Conservation (phyloP, 2,113 vertebrate genomes). For the Strix uralensis region DNA sequence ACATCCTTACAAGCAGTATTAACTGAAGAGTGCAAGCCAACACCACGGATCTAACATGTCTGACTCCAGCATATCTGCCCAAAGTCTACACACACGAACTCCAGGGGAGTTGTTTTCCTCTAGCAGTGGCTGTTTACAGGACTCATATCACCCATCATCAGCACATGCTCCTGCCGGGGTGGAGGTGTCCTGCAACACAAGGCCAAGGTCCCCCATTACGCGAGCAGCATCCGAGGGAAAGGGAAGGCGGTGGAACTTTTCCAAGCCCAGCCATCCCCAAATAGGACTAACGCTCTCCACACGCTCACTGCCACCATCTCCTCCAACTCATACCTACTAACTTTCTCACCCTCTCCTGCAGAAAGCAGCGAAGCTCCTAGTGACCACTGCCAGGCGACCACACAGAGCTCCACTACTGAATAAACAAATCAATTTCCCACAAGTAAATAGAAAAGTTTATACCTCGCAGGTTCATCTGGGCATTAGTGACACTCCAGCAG, state of each 20-base stretch:
- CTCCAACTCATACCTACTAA: not conserved
- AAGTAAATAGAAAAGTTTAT: not conserved
- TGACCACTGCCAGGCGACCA: not conserved
- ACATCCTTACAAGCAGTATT: not conserved
- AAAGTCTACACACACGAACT: not conserved
- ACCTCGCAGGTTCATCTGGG: not conserved
- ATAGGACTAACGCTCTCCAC: not conserved
- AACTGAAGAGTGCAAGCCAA: not conserved
- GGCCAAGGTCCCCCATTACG: not conserved
- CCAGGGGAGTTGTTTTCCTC: not conserved
- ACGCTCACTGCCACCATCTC: not conserved
- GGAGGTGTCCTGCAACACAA: not conserved
- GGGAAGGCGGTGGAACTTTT: not conserved
- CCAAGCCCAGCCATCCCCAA: not conserved
- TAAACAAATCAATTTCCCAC: not conserved
- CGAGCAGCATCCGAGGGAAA: not conserved
- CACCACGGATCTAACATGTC: accelerated
- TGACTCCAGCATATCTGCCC: not conserved
- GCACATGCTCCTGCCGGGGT: accelerated
- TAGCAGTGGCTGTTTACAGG: not conserved
- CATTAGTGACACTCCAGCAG: not conserved
- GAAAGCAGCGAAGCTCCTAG: not conserved
- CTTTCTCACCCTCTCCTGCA: not conserved
- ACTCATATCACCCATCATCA: not conserved
- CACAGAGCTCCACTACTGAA: not conserved